Conservation (phyloP, 1,140 invertebrate genomes). For the Heliconius himera region DNA sequence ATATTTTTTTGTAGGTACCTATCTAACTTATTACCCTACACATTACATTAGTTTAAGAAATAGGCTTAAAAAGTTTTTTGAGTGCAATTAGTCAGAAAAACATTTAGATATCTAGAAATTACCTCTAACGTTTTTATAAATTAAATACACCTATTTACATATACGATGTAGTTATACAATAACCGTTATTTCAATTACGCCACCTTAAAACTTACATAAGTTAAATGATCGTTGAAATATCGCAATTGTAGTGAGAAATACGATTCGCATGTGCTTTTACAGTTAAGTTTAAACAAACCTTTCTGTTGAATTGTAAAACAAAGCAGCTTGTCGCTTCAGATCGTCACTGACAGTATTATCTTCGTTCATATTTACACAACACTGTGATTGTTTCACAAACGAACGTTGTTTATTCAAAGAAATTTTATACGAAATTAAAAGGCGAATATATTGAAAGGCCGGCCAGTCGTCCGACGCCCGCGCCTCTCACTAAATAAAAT, state of each 20-base stretch:
- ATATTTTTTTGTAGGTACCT: not conserved
- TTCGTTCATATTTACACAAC: constrained; percentile 64
- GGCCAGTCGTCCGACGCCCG: constrained; percentile 69
- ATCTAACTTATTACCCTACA: too few species aligned
- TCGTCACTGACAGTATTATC: constrained; percentile 68
- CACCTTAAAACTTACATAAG: constrained; percentile 14
- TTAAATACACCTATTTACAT: too few species aligned
- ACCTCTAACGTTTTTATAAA: too few species aligned
- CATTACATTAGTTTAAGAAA: too few species aligned
- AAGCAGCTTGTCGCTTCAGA: constrained; percentile 70
- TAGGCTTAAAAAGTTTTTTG: not conserved
- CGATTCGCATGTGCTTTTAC: constrained; percentile 10
- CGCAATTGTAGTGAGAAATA: constrained; percentile 12
- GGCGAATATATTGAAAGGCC: constrained; percentile 40
- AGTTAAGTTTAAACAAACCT: constrained; percentile 52
- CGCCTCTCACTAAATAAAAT: constrained; percentile 64
- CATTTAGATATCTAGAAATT: too few species aligned
- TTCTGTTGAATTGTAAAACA: constrained; percentile 74
- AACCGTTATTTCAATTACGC: constrained; percentile 4
- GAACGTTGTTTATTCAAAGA: not conserved
- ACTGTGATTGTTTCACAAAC: not conserved
- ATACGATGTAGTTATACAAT: not conserved
- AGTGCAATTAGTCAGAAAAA: too few species aligned
- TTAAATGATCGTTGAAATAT: constrained; percentile 27
- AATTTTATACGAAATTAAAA: not conserved